Base-by-base conservation (phyloP, 2,113 vertebrate species). In the Calonectris borealis region DNA sequence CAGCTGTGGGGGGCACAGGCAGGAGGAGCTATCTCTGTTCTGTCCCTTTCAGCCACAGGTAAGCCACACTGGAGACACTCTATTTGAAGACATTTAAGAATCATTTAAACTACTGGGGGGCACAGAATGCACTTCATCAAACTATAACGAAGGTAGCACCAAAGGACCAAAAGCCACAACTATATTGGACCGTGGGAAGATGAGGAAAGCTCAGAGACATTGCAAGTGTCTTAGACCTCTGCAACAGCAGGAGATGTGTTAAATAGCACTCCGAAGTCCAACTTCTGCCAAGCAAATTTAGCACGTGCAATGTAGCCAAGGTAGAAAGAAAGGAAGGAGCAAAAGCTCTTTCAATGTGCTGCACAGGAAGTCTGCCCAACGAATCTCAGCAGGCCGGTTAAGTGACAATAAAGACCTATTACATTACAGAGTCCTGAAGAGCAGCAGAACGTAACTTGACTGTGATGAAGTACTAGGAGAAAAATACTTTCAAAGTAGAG, bases 231-330 rank as follows among this genome's bases (percentile, higher is more conserved):
- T 60, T 25, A 49, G 52, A 83, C 15, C 36, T 51, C 3, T 21
- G 44, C 54, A 77, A 24, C 18, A 40, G 20, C 32, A 71, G 18
- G 21, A 49, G n/a, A 76, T 11, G 32, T 24, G 32, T 58, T 66
- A 54, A 88, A 88, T 1, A 80, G 27, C 10, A 46, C 57, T 79
- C 66, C 29, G 10, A 0, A 80, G 44, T 40, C 13, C 79, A 73
- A 51, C 8, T 73, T 72, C 9, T 42, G 49, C 69, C 31, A 38
- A 85, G 20, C 51, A 85, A 48, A 68, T 40, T 40, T 6, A 69
- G 32, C 10, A 44, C 0, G 0, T 36, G 71, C 42, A 49, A n/a
- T 3, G 38, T 4, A 75, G 42, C 52, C 60, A 54, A 52, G 38
- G 51, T 5, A 87, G 29, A 86, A 85, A 64, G 24, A 27, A 84